Evolutionary conservation across 2,888 invertebrate species (phyloP).

Genomic region (Tigriopus californicus): DNA sequence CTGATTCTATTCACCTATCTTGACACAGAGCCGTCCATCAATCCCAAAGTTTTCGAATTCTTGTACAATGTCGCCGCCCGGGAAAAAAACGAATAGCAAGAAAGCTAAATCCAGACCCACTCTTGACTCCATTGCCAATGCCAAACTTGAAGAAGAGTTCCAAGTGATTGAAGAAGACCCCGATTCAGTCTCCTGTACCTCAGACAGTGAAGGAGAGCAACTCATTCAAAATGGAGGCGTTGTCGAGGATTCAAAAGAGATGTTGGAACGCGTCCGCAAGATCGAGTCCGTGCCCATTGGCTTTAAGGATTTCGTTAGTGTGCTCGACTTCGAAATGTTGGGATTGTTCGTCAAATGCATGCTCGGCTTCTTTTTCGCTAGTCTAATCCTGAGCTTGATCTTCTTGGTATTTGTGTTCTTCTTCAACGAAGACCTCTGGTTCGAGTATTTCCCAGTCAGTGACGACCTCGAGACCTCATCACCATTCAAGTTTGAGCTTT

Average conservation of each 20-base stretch:
- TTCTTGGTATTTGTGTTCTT: conserved; percentile 4
- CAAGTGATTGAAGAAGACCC: not conserved
- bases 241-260: not conserved
- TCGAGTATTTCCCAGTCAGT: not conserved
- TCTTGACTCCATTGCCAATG: no score
- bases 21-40: not conserved
- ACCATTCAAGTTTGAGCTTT: not conserved
- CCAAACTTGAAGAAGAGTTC: not conserved
- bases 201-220: not conserved
- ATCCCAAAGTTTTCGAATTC: not conserved
- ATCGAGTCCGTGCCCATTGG: not conserved
- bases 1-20: conserved; percentile 2
- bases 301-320: not conserved
- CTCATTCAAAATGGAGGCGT: no score
- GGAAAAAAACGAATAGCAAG: not conserved
- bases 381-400: not conserved
- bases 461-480: not conserved
- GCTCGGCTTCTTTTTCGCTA: not conserved
- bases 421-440: conserved; percentile 4
- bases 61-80: not conserved
- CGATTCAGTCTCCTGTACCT: not conserved
- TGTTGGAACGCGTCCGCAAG: not conserved
- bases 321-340: not conserved
- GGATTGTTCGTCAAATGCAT: not conserved
- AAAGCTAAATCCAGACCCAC: not conserved